phyloP scores from a whole-genome alignment of 2,113 vertebrate genomes.

The Tenebrosternarchus preto region DNA sequence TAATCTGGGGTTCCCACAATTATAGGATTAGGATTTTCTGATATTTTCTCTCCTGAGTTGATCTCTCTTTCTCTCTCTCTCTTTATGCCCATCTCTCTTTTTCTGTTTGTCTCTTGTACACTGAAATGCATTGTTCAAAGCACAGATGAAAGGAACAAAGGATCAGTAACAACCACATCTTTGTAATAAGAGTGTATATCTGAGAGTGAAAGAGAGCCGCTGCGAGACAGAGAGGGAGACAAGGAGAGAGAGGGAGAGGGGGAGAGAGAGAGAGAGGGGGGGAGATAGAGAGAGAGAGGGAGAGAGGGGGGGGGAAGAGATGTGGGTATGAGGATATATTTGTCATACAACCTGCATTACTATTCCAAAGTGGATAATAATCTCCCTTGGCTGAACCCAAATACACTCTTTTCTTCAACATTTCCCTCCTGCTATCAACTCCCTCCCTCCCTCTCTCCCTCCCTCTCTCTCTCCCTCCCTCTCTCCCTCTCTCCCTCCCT shows the following conservation, averaged over 20 bases:
- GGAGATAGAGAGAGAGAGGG: too few species aligned
- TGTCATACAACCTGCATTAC: constrained; percentile 31
- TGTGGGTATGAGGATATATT: constrained; percentile 21
- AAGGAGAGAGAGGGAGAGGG: constrained; percentile 48
- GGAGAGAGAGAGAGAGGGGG: constrained; percentile 45
- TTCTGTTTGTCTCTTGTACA: constrained; percentile 59
- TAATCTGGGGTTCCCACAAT: constrained; percentile 8
- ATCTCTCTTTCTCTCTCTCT: constrained; percentile 49
- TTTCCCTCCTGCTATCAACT: not conserved
- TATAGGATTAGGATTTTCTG: not conserved
- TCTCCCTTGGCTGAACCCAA: constrained; percentile 17
- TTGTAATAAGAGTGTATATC: constrained; percentile 52
- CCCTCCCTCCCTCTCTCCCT: not conserved
- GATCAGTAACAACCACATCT: constrained; percentile 72
- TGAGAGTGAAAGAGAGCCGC: constrained; percentile 27
- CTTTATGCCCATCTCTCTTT: constrained; percentile 3
- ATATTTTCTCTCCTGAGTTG: not conserved
- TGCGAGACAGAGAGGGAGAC: constrained; percentile 31
- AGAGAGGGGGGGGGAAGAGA: too few species aligned
- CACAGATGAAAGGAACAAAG: constrained; percentile 76
- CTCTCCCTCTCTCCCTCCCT: not conserved
- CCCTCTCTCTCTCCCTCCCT: too few species aligned
- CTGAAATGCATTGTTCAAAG: constrained; percentile 75
- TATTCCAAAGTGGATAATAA: constrained; percentile 50
- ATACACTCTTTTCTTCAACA: not conserved